Evolutionary conservation across 2,888 invertebrate genomes (phyloP).

Genomic region (Chloroclystis v-ata): DNA sequence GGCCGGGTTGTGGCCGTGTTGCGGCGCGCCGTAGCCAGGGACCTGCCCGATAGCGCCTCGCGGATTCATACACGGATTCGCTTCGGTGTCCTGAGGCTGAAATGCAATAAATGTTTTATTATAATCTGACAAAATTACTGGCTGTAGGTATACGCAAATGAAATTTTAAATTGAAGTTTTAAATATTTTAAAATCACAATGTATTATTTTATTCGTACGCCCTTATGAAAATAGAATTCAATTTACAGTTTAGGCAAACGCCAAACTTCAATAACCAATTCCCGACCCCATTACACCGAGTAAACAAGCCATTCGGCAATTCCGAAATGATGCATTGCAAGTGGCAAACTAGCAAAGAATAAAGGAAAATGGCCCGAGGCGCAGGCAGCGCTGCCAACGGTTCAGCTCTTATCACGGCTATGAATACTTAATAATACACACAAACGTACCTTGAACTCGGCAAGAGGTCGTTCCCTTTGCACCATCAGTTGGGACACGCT

Average conservation of each 20-base stretch:
- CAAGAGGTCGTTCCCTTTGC: conserved; percentile 79
- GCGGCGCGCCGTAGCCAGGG: conserved; percentile 41
- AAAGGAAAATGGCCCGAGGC: conserved; percentile 24
- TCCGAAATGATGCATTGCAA: conserved; percentile 24
- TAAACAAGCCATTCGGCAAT: conserved; percentile 16
- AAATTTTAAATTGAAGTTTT: too few relatives aligned
- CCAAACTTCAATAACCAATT: background rate
- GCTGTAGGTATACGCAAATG: too few relatives aligned
- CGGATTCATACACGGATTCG: conserved; percentile 41
- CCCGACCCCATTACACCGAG: conserved; percentile 6
- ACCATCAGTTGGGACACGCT: conserved; percentile 82
- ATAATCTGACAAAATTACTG: background rate
- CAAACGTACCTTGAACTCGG: conserved; percentile 67
- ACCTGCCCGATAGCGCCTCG: conserved; percentile 45
- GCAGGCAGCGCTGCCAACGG: conserved; percentile 48
- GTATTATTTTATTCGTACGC: too few relatives aligned
- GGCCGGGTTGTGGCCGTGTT: conserved; percentile 41
- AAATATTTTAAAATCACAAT: too few relatives aligned
- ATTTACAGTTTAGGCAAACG: background rate
- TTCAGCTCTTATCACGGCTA: conserved; percentile 55
- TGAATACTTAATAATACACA: conserved; percentile 47
- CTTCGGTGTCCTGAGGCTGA: conserved; percentile 57
- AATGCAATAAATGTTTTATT: conserved; percentile 31
- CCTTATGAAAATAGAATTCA: too few relatives aligned
- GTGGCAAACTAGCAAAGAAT: conserved; percentile 36